Evolutionary conservation across 2,888 invertebrate genomes (phyloP).

Genomic region (Coremacera marginata): DNA sequence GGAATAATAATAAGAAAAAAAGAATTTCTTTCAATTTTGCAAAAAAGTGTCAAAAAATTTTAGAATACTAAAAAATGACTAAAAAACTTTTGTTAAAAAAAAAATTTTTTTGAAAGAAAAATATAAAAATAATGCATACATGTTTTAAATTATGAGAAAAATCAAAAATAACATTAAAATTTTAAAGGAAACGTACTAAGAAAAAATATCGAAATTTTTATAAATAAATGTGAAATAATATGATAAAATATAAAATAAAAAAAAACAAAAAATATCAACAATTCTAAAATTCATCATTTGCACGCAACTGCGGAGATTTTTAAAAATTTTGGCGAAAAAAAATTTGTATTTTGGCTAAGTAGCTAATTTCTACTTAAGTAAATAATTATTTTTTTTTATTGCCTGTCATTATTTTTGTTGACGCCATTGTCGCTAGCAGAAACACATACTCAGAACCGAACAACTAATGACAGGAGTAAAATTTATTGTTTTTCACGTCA

Average conservation of each 20-base stretch:
- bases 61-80: background rate
- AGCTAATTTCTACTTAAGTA: no score
- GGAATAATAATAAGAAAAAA: no score
- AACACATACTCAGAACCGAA: background rate
- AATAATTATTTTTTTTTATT: background rate
- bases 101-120: background rate
- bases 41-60: background rate
- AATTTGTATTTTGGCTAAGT: background rate
- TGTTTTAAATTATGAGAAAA: background rate
- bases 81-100: background rate
- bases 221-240: background rate
- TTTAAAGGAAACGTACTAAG: no score
- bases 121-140: no score
- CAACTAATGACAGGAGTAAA: background rate
- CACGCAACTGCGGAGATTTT: constrained; percentile 20
- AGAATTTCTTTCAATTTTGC: no score
- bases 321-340: background rate
- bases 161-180: constrained; percentile 16
- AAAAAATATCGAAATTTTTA: background rate
- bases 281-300: constrained; percentile 11
- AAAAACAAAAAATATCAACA: background rate
- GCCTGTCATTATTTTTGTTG: background rate
- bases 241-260: no score
- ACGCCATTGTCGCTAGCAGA: background rate
- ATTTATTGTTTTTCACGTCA: background rate